Evolutionary conservation across 92 coral and sea anemone genomes (phyloP).

Genomic region (Scolanthus callimorphus): DNA sequence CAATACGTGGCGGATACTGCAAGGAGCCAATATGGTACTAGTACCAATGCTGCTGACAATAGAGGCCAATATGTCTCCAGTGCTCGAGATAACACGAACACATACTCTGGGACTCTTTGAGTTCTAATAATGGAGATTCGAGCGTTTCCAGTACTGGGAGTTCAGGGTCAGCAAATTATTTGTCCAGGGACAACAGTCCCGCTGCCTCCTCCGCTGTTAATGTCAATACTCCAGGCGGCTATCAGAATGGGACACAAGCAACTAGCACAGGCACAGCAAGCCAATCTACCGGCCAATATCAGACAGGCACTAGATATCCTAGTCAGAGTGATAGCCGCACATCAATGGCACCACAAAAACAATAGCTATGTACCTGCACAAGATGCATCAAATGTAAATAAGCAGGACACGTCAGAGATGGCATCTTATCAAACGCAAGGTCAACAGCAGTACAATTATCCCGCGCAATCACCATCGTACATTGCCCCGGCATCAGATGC

Average conservation of each 20-base stretch:
- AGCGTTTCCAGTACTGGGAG: neutral
- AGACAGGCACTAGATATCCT: too few species aligned
- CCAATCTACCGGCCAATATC: too few species aligned
- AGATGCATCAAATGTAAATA: too few species aligned
- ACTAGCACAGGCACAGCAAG: slow-evolving; percentile 27
- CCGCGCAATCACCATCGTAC: slow-evolving; percentile 29
- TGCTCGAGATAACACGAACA: neutral
- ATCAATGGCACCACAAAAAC: too few species aligned
- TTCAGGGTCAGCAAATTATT: neutral
- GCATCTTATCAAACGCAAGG: too few species aligned
- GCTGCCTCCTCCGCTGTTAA: neutral
- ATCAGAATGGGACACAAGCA: slow-evolving; percentile 38
- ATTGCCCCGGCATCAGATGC: too few species aligned
- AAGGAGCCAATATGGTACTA: slow-evolving; percentile 12
- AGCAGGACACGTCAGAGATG: too few species aligned
- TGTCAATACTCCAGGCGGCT: neutral
- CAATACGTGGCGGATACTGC: slow-evolving; percentile 5
- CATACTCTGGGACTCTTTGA: neutral
- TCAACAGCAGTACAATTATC: too few species aligned
- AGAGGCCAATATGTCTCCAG: slow-evolving; percentile 15
- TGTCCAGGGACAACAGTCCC: slow-evolving; percentile 4
- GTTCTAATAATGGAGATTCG: neutral
- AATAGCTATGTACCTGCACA: too few species aligned
- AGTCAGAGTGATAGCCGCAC: too few species aligned
- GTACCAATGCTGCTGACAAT: neutral